These are phyloP conservation scores for Standfussiana lucernea DNA, from an alignment of 2,888 invertebrate species.

Conservation along the genomic window DNA sequence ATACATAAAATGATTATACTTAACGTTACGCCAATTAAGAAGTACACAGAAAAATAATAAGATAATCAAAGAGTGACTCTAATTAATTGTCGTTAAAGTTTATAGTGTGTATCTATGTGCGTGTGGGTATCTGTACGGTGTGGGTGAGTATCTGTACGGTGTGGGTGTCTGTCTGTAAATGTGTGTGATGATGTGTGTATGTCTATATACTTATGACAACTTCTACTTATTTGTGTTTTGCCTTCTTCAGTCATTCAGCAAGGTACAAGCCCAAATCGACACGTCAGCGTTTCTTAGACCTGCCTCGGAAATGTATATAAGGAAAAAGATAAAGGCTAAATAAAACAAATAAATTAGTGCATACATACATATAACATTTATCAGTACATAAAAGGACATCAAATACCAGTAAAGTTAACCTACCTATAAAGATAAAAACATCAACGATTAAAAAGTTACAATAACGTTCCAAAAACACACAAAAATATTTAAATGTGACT, in stretches of 20 bases:
- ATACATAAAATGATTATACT: too few species aligned
- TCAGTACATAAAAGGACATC: conserved; percentile 38
- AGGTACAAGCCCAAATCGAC: background rate
- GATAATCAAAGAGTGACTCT: too few species aligned
- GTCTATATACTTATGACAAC: too few species aligned
- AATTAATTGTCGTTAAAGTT: too few species aligned
- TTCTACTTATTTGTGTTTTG: background rate
- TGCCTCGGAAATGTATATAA: background rate
- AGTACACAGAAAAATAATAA: too few species aligned
- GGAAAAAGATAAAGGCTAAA: background rate
- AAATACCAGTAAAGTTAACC: conserved; percentile 16
- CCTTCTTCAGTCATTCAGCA: background rate
- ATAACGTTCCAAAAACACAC: conserved; percentile 38
- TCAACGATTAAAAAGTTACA: conserved; percentile 46
- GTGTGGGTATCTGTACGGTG: too few species aligned
- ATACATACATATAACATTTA: conserved; percentile 9
- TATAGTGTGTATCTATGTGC: too few species aligned
- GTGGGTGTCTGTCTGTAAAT: too few species aligned
- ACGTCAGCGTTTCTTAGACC: background rate
- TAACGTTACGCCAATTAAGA: too few species aligned
- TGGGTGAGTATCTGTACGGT: too few species aligned
- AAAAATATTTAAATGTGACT: conserved; percentile 40
- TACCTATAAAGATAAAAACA: conserved; percentile 33
- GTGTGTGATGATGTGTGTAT: too few species aligned
- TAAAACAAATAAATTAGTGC: background rate